phyloP scores from a whole-genome alignment of 2,888 invertebrate genomes.

The Tholera decimalis region DNA sequence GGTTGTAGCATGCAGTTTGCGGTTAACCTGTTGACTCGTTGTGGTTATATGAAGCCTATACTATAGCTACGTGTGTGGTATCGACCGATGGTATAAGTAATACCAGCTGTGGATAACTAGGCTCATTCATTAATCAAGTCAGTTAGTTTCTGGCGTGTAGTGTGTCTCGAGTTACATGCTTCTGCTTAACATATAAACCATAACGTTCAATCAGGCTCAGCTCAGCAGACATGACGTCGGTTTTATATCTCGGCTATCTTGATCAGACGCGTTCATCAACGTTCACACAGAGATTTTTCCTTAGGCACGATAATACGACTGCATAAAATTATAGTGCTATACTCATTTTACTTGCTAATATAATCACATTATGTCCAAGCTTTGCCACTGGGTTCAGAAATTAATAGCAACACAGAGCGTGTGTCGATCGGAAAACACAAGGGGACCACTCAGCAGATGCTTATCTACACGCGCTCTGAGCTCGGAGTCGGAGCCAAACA shows the following conservation, averaged over 20 bases:
- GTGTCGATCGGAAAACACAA: constrained; percentile 85
- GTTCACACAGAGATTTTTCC: constrained; percentile 73
- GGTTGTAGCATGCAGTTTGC: constrained; percentile 55
- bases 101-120: constrained; percentile 62
- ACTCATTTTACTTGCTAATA: constrained; percentile 89
- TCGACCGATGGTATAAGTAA: constrained; percentile 61
- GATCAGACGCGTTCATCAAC: constrained; percentile 69
- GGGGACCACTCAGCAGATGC: constrained; percentile 91
- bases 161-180: constrained; percentile 43
- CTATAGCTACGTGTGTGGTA: constrained; percentile 26
- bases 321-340: constrained; percentile 79
- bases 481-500: constrained; percentile 67
- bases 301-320: constrained; percentile 73
- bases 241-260: constrained; percentile 59
- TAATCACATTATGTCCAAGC: constrained; percentile 89
- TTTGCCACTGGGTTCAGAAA: constrained; percentile 88
- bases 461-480: constrained; percentile 85
- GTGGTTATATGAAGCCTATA: constrained; percentile 41
- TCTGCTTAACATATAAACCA: constrained; percentile 50
- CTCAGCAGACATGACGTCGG: constrained; percentile 32
- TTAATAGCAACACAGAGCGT: constrained; percentile 88
- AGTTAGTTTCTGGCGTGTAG: constrained; percentile 53
- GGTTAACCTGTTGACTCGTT: constrained; percentile 70
- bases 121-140: constrained; percentile 59
- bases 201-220: constrained; percentile 47